phyloP scores from a whole-genome alignment of 2,797 vertebrate species.

The Mionectes olivaceus region DNA sequence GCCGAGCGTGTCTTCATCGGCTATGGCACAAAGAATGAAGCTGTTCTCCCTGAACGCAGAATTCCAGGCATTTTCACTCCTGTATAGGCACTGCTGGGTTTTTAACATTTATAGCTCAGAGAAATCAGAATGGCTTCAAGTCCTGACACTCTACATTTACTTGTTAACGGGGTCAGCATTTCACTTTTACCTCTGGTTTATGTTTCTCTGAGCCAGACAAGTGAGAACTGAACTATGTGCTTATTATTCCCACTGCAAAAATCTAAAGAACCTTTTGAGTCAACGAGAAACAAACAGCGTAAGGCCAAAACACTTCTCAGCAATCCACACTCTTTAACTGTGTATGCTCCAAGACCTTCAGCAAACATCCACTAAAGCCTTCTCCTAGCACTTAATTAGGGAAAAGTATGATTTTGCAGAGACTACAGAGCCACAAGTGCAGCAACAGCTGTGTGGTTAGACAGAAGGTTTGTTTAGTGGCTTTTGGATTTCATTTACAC shows the following conservation, averaged over 20 bases:
- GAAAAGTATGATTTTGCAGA: neutral
- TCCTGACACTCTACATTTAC: neutral
- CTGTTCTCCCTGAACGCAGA: neutral
- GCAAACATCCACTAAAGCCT: neutral
- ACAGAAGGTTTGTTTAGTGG: neutral
- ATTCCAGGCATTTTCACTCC: neutral
- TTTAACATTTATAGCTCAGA: neutral
- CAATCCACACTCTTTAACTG: neutral
- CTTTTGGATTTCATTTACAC: neutral
- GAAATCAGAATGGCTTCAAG: neutral
- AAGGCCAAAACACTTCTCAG: neutral
- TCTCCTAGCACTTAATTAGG: neutral
- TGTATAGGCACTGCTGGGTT: neutral
- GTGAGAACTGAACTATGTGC: neutral
- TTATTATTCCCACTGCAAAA: neutral
- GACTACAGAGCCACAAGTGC: neutral
- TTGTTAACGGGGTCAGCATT: conserved; percentile 6
- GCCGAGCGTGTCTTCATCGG: neutral
- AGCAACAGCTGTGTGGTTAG: neutral
- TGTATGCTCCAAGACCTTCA: neutral
- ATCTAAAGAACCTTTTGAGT: neutral
- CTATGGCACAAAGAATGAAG: neutral
- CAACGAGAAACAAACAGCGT: neutral
- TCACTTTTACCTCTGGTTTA: neutral
- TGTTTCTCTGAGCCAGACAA: neutral